Conservation (phyloP, 2,113 vertebrate species). For the Illadopsis cleaveri region DNA sequence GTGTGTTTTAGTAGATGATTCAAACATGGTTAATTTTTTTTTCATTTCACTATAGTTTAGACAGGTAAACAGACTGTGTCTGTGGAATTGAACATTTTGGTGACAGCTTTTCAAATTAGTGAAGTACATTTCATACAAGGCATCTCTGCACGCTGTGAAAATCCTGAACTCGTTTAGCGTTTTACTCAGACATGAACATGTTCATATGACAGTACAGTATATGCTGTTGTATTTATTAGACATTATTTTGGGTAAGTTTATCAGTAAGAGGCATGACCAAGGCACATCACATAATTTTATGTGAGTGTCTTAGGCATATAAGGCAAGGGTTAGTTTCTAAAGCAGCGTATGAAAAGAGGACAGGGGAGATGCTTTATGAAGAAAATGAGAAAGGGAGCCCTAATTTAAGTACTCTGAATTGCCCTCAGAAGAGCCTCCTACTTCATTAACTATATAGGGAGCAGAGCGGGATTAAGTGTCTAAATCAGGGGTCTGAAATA, state of each 20-base stretch:
- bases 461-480: not conserved
- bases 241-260: not conserved
- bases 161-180: not conserved
- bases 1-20: conserved; percentile 6
- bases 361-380: not conserved
- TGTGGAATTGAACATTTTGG: not conserved
- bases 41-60: not conserved
- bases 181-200: not conserved
- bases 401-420: not conserved
- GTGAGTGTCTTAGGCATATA: not conserved
- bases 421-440: not conserved
- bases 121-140: not conserved
- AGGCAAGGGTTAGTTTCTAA: not conserved
- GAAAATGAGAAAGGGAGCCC: not conserved
- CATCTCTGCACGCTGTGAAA: not conserved
- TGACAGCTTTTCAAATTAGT: conserved; percentile 38
- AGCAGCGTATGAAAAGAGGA: not conserved
- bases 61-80: conserved; percentile 35
- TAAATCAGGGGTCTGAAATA: not conserved
- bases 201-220: not conserved
- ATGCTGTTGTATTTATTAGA: not conserved
- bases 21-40: not conserved
- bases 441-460: not conserved
- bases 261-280: not conserved
- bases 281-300: not conserved